Conservation (phyloP, 1,140 invertebrate genomes). For the Neodiprion virginianus region DNA sequence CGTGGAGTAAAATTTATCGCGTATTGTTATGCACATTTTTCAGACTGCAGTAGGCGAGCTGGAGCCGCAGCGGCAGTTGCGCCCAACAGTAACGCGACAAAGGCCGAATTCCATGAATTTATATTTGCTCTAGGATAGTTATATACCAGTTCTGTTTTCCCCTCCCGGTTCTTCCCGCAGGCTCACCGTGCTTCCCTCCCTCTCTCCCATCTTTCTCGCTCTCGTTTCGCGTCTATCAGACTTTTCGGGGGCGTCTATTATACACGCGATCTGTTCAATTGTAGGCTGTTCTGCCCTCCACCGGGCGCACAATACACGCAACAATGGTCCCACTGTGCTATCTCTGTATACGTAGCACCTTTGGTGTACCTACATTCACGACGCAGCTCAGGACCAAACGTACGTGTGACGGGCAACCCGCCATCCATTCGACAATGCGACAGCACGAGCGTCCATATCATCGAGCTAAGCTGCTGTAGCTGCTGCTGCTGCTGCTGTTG, state of each 20-base stretch:
- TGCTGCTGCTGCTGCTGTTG: too few relatives aligned
- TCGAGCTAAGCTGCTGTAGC: too few relatives aligned
- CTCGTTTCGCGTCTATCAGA: too few relatives aligned
- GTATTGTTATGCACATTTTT: conserved; percentile 4
- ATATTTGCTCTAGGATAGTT: not conserved
- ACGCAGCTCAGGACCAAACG: not conserved
- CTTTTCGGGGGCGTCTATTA: too few relatives aligned
- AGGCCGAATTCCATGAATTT: conserved; percentile 7
- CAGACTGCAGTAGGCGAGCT: not conserved
- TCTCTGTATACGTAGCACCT: too few relatives aligned
- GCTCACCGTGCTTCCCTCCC: not conserved
- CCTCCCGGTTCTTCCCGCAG: not conserved
- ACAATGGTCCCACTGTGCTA: not conserved
- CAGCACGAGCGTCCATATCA: not conserved
- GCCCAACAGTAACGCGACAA: not conserved
- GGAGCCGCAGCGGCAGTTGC: not conserved
- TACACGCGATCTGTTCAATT: too few relatives aligned
- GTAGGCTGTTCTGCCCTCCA: too few relatives aligned
- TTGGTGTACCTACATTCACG: not conserved
- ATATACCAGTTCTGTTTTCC: not conserved
- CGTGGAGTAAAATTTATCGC: not conserved
- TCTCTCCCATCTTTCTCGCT: too few relatives aligned
- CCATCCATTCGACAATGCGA: not conserved
- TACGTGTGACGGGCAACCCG: not conserved
- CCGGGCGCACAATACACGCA: too few relatives aligned